Conservation (phyloP, 2,113 vertebrate genomes). For the Oryzias celebensis region DNA sequence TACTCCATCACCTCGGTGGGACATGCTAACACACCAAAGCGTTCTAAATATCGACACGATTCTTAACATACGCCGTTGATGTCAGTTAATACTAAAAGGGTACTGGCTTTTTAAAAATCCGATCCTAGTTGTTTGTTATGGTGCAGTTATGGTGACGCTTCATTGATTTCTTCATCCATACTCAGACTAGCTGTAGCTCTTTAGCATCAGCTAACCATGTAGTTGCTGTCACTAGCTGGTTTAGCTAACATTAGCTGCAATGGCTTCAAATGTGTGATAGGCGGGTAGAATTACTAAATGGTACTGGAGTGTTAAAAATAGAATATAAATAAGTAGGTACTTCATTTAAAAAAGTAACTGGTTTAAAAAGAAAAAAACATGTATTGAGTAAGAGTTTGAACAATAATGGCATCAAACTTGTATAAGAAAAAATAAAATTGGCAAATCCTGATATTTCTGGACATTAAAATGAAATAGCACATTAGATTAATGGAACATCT, state of each 20-base stretch:
- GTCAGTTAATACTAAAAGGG: not conserved
- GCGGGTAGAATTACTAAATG: slow-evolving; percentile 6
- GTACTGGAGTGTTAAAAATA: not conserved
- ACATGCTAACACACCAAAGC: slow-evolving; percentile 50
- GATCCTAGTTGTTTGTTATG: too few species aligned
- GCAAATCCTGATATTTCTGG: too few species aligned
- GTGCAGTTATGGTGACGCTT: not conserved
- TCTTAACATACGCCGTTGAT: not conserved
- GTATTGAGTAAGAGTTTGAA: too few species aligned
- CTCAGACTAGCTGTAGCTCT: not conserved
- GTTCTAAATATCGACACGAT: slow-evolving; percentile 10
- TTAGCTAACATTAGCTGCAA: slow-evolving; percentile 43
- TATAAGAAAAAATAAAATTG: too few species aligned
- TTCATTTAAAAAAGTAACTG: too few species aligned
- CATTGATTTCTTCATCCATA: slow-evolving; percentile 12
- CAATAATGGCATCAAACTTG: too few species aligned
- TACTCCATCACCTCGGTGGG: slow-evolving; percentile 49
- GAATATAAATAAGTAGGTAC: not conserved
- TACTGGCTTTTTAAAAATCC: not conserved
- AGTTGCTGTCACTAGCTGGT: slow-evolving; percentile 19
- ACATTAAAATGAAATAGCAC: too few species aligned
- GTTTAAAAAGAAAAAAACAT: too few species aligned
- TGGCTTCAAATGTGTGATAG: slow-evolving; percentile 14
- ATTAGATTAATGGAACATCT: too few species aligned
- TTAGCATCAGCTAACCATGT: slow-evolving; percentile 43